Base-by-base conservation (phyloP, 1,140 invertebrate species). In the Macrobrachium rosenbergii region DNA sequence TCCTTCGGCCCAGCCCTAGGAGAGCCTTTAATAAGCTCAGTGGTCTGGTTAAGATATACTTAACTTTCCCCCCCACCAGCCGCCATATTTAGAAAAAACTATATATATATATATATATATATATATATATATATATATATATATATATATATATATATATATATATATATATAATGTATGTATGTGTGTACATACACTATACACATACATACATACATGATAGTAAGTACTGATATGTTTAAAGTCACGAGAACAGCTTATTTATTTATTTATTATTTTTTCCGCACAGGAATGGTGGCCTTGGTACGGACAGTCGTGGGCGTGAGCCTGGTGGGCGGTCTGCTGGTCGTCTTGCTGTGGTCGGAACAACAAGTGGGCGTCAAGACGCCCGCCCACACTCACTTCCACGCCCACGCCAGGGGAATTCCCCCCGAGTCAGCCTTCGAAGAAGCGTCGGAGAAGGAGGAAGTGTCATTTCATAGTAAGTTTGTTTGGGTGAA, bases 281-380 rank as follows among this genome's bases (percentile, higher is more conserved):
- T 10, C 16, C 62, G 0, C 23, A 23, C 59, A 60, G 73, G 82
- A 21, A 84, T 84, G 82, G 82, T 77, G 60, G 73, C 82, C 58
- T 60, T 76, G 10, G 62, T 84, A 23, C 59, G 82, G 19, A 77
- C 82, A 19, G 72, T 84, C 60, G 82, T 84, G 60, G 82, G 82
- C 14, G 82, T 84, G 73, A 64, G 82, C 62, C n/a, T 77, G 37
- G 82, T 84, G 60, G 64, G 82, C 60, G 82, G 82, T 7, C 73
- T 84, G 60, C 73, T 84, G 43, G 82, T 84, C n/a, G 75, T 84
- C 21, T 59, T 84, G 73, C 82, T 84, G 37, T 84, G 82, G 82
- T 84, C 82, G 37, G 82, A 84, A 62, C 73, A 77, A 21, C 82
- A 84, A 62, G 82, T 64, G 60, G 75, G 75, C 59, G 45, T 64